Conservation (phyloP, 2,888 invertebrate genomes). For the Notocelia uddmanniana region DNA sequence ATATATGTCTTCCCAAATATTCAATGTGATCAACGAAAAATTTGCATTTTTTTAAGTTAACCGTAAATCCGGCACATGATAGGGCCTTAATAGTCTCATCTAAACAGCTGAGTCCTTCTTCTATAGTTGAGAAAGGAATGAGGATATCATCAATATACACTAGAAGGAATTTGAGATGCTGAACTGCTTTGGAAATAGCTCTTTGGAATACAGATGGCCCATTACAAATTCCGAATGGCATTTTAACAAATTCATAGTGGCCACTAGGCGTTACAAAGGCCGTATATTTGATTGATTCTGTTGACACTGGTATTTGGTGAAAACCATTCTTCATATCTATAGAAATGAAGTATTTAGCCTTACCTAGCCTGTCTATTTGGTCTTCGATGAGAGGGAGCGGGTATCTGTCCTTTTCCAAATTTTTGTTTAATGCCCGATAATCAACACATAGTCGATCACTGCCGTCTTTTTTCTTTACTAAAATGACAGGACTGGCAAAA, state of each 20-base stretch:
- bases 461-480: conserved; percentile 13
- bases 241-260: conserved; percentile 8
- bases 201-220: conserved; percentile 1
- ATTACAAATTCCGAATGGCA: conserved; percentile 16
- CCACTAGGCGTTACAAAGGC: conserved; percentile 1
- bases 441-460: conserved; percentile 4
- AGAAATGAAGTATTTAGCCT: background rate
- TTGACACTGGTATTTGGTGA: background rate
- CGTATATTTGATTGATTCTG: background rate
- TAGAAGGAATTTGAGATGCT: conserved; percentile 2
- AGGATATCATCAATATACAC: conserved; percentile 9
- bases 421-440: background rate
- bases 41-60: conserved; percentile 6
- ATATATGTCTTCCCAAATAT: background rate
- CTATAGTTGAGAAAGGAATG: conserved; percentile 6
- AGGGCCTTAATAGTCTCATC: background rate
- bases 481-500: background rate
- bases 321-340: background rate
- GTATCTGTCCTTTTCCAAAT: background rate
- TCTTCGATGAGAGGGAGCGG: conserved; percentile 7
- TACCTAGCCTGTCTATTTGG: background rate
- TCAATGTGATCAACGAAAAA: conserved; percentile 5
- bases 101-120: background rate
- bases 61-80: background rate
- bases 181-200: background rate